Percentiles rank a stretch among this genome's conserved stretches.
Evolutionary conservation across 2,888 invertebrate genomes (phyloP).

Genomic region (Lacanobia oleracea): DNA sequence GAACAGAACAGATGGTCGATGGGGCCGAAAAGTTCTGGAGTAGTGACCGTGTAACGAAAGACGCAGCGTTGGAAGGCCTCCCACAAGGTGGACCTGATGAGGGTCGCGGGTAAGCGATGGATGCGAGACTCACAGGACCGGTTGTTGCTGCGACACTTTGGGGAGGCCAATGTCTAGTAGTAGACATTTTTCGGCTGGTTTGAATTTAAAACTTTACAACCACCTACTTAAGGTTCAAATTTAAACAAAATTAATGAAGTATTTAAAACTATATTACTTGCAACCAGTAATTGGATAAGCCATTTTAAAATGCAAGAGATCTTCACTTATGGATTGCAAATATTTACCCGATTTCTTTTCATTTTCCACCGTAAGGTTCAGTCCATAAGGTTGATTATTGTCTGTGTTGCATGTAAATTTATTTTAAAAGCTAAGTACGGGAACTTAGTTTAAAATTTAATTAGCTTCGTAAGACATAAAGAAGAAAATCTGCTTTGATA

Average conservation of each 20-base stretch:
- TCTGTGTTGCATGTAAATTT: neutral
- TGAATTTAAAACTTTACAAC: neutral
- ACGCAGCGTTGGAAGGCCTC: no score
- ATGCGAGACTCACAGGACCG: no score
- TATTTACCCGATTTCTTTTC: neutral
- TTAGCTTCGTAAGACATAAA: neutral
- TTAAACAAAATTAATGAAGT: neutral
- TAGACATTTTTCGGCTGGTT: no score
- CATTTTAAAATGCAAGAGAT: slow-evolving; percentile 31
- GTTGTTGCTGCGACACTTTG: no score
- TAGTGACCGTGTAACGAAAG: no score
- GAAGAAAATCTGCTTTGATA: neutral
- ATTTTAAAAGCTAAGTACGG: neutral
- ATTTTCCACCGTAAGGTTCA: neutral
- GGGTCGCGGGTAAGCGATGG: no score
- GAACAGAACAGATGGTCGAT: no score
- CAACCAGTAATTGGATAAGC: slow-evolving; percentile 33
- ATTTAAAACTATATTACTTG: slow-evolving; percentile 31
- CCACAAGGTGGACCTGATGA: no score
- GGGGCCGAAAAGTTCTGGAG: no score
- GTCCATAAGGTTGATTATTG: neutral
- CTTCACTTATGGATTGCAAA: slow-evolving; percentile 26
- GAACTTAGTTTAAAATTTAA: slow-evolving; percentile 15
- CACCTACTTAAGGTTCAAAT: slow-evolving; percentile 5
- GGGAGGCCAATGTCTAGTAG: no score